Evolutionary conservation across 2,888 invertebrate genomes (phyloP), one percentile per base, ranked within the genome.

Genomic region (Andrena minutula): DNA sequence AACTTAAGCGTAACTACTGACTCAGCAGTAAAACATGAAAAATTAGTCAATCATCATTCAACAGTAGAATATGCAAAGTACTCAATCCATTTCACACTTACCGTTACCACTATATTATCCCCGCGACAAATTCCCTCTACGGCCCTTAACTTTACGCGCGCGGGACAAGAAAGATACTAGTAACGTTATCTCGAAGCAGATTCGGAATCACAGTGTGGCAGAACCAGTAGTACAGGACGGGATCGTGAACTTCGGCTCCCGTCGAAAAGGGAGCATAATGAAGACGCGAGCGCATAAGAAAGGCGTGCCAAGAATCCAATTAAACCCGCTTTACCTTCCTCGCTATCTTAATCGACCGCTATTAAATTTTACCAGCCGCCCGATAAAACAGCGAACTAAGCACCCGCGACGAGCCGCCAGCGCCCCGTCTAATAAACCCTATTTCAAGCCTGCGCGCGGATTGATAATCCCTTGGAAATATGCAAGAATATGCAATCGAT

Each of bases 341-440:
- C 73, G 23, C 41, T 75, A 82, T 82, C 82, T 82, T 82, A 82
- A 82, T 75, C 53, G 61, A 28, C 53, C 26, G 49, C 69, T 53
- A 71, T 78, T 78, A 70, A 70, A 23, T 78, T 71, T 78, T 35
- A 41, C 65, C 51, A 26, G 56, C 53, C 61, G 35, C 12, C 53
- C 63, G 69, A 77, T 81, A 77, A 81, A 64, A 65, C 61, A 53
- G 53, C 23, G 20, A 56, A 26, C 56, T 26, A 26, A 20, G 56
- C 56, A 26, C 4, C 23, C 56, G 20, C 56, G 56, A 41, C 41
- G 41, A 4, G 41, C 16, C 16, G 41, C 41, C 16, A 16, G 4
- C 1, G 41, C 41, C 41, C 41, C 56, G 56, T 23, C 56, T 56
- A 56, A 56, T 56, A 56, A 56, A 56, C 20, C 10, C 4, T 16